These are phyloP conservation scores for Yponomeuta plumbellus DNA, from an alignment of 2,888 invertebrate species.

Conservation along the genomic window DNA sequence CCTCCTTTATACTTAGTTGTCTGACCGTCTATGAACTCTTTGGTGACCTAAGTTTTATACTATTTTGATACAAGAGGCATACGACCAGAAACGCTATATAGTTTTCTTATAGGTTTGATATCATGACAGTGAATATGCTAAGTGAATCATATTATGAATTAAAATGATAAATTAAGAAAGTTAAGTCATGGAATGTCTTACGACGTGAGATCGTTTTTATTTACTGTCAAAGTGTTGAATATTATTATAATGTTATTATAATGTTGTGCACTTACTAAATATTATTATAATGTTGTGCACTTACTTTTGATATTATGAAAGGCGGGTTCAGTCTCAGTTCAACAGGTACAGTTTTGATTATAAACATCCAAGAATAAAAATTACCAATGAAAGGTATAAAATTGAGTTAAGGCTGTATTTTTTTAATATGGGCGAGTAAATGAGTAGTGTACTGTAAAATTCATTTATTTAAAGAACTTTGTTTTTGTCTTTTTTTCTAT, in stretches of 20 bases:
- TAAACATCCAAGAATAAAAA: no score
- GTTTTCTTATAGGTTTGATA: conserved; percentile 24
- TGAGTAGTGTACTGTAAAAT: no score
- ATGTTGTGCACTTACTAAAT: neutral
- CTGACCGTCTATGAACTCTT: neutral
- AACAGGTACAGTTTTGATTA: no score
- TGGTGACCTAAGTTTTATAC: neutral
- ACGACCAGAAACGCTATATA: neutral
- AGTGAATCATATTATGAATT: conserved; percentile 7
- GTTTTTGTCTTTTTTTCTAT: no score
- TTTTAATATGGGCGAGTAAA: no score
- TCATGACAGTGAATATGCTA: conserved; percentile 28
- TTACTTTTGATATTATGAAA: neutral
- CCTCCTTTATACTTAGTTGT: conserved; percentile 25
- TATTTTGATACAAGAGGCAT: neutral
- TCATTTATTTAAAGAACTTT: no score
- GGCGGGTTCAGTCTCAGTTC: neutral
- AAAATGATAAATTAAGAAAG: neutral
- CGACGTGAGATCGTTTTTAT: neutral
- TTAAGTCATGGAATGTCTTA: neutral
- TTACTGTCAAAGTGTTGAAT: neutral
- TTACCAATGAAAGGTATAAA: no score
- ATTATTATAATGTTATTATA: neutral
- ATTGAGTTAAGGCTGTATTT: no score
- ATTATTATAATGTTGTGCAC: neutral